These are phyloP conservation scores for Nanorana parkeri DNA, from an alignment of 2,113 vertebrate species.

Conservation along the genomic window DNA sequence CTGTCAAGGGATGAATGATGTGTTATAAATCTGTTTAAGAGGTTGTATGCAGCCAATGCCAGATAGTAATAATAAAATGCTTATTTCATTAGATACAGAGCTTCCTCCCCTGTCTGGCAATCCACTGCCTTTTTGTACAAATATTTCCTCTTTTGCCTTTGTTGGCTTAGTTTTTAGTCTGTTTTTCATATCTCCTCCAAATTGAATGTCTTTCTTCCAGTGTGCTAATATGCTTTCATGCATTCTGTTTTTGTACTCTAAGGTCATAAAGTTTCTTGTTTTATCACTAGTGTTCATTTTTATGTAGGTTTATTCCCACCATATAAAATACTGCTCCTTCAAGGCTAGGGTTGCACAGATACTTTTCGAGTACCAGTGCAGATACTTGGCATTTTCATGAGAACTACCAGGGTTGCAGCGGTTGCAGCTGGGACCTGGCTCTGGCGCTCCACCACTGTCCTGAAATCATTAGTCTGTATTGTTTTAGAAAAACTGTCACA, in stretches of 20 bases:
- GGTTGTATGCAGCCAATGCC: slow-evolving; percentile 1
- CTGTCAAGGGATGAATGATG: slow-evolving; percentile 19
- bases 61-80: slow-evolving; percentile 17
- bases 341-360: no score
- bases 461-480: no score
- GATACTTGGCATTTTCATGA: no score
- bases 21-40: slow-evolving; percentile 35
- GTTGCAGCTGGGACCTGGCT: no score
- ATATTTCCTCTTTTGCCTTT: slow-evolving; percentile 14
- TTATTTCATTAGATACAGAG: slow-evolving; percentile 30
- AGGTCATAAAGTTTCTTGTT: slow-evolving; percentile 2
- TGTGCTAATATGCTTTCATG: neutral
- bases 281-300: neutral
- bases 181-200: slow-evolving; percentile 11
- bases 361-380: no score
- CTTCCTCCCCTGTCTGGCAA: slow-evolving; percentile 23
- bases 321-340: no score
- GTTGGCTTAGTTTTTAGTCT: slow-evolving; percentile 8
- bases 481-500: no score
- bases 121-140: neutral
- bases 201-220: neutral
- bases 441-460: no score
- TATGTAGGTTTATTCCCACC: no score
- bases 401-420: no score
- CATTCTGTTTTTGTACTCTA: neutral